These are phyloP conservation scores for Callimorpha dominula DNA, from an alignment of 2,888 invertebrate species.

Conservation along the genomic window DNA sequence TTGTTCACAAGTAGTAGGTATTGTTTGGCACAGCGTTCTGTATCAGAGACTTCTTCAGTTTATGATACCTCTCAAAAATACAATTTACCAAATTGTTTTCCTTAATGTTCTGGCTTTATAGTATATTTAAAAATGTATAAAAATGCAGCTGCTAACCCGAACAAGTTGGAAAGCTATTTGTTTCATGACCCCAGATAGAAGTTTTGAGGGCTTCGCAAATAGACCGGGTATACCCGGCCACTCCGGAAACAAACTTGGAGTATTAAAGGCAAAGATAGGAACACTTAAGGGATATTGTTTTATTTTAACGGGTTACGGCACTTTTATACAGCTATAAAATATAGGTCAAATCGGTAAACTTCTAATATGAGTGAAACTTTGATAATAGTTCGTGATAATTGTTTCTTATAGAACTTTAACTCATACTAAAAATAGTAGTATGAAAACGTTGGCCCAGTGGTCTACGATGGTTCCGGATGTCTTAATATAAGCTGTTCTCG, in stretches of 20 bases:
- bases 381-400: constrained; percentile 5
- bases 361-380: constrained; percentile 11
- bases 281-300: constrained; percentile 46
- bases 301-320: constrained; percentile 33
- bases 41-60: too few species aligned
- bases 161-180: constrained; percentile 58
- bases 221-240: constrained; percentile 54
- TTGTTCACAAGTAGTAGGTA: background rate
- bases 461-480: background rate
- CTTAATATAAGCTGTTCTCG: too few species aligned
- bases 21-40: background rate
- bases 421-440: background rate
- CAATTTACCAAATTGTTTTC: constrained; percentile 29
- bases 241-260: constrained; percentile 53
- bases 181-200: constrained; percentile 54
- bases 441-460: background rate
- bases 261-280: constrained; percentile 45
- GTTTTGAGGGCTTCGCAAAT: constrained; percentile 66
- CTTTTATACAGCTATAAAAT: constrained; percentile 30
- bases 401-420: background rate
- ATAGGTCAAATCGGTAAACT: constrained; percentile 20
- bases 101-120: constrained; percentile 13
- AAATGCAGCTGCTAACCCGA: constrained; percentile 45
- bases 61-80: background rate
- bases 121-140: constrained; percentile 47